Conservation (phyloP, 1,140 invertebrate genomes). For the Lepeophtheirus salmonis region DNA sequence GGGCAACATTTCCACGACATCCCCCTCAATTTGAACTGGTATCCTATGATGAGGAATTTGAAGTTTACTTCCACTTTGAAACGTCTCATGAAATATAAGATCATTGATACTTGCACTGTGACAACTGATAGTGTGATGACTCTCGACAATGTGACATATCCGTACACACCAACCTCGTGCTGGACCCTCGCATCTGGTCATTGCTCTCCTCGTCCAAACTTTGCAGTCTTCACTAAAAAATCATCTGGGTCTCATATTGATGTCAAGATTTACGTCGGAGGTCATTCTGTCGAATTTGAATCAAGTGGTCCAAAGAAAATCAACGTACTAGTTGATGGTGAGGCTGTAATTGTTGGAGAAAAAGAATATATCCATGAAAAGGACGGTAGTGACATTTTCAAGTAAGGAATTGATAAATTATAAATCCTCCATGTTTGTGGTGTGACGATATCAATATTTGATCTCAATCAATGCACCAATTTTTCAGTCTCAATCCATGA, state of each 20-base stretch:
- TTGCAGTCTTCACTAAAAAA: constrained; percentile 22
- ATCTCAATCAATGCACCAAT: no score
- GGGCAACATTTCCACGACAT: constrained; percentile 21
- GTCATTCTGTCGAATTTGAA: constrained; percentile 20
- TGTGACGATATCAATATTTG: no score
- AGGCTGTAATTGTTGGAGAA: constrained; percentile 11
- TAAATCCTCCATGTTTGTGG: no score
- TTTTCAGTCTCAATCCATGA: no score
- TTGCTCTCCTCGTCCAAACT: constrained; percentile 18
- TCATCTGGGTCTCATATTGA: constrained; percentile 12
- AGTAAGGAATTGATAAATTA: no score
- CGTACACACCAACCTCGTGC: constrained; percentile 18
- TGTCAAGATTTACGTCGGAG: constrained; percentile 21
- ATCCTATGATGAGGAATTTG: constrained; percentile 3
- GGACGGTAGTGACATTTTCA: constrained; percentile 16
- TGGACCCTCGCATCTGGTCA: constrained; percentile 21
- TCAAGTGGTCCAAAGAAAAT: constrained; percentile 12
- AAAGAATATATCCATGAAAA: constrained; percentile 14
- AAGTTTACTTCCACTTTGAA: constrained; percentile 10
- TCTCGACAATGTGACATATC: constrained; percentile 20
- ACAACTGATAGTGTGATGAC: constrained; percentile 19
- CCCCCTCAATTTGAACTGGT: constrained; percentile 7
- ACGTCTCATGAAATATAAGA: constrained; percentile 14
- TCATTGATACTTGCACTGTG: constrained; percentile 18
- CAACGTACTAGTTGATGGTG: constrained; percentile 19